Evolutionary conservation across 92 coral and sea anemone species (phyloP).

Genomic region (Bergia puertoricense): DNA sequence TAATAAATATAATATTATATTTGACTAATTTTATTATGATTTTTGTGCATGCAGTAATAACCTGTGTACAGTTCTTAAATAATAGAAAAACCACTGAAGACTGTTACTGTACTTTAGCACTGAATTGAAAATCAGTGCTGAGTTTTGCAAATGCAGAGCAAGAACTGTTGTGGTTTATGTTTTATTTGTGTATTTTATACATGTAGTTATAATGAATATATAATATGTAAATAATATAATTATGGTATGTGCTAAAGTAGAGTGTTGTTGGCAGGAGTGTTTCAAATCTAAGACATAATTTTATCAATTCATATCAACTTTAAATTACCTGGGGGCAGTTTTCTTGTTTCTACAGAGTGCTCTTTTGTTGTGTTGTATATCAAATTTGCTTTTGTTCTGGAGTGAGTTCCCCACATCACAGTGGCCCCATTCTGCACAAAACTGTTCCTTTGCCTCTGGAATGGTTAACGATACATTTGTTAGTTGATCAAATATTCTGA

Average conservation of each 20-base stretch:
- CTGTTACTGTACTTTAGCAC: neutral
- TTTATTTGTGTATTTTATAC: neutral
- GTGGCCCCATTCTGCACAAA: neutral
- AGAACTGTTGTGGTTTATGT: neutral
- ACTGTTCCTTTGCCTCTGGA: constrained; percentile 26
- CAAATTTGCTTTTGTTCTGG: neutral
- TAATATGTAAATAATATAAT: neutral
- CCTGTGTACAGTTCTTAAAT: no score
- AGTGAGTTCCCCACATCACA: neutral
- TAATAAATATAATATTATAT: neutral
- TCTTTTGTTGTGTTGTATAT: neutral
- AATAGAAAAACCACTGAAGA: neutral
- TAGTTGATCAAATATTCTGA: constrained; percentile 43
- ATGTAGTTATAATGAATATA: neutral
- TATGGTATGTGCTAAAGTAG: neutral
- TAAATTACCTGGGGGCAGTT: neutral
- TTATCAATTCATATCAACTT: neutral
- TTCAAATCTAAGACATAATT: neutral
- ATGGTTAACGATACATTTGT: constrained; percentile 2
- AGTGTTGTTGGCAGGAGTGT: constrained; percentile 32
- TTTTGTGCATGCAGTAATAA: neutral
- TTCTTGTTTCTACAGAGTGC: neutral
- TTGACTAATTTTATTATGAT: neutral
- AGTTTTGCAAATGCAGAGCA: neutral
- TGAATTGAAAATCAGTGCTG: neutral